Conservation (phyloP, 2,113 vertebrate species). For the Bujurquina vittata region DNA sequence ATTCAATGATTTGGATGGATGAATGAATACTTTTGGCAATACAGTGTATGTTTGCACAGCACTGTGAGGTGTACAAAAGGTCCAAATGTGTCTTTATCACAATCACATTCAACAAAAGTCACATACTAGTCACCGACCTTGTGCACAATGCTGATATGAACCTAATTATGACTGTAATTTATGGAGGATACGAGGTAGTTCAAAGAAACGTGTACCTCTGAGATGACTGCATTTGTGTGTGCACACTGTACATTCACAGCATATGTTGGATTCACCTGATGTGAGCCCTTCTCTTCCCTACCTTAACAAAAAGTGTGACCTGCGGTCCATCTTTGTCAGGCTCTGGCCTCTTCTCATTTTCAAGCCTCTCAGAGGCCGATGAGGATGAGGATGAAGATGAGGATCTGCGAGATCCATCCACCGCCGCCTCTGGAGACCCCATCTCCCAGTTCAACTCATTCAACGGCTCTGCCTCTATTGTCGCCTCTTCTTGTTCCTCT, state of each 20-base stretch:
- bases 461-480: background rate
- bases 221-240: background rate
- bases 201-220: background rate
- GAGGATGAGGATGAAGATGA: conserved; percentile 58
- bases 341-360: background rate
- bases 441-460: background rate
- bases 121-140: conserved; percentile 16
- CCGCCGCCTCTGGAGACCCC: background rate
- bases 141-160: conserved; percentile 15
- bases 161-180: background rate
- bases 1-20: no score
- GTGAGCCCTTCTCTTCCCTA: background rate
- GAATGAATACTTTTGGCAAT: no score
- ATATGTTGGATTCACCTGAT: background rate
- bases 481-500: conserved; percentile 7
- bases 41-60: background rate
- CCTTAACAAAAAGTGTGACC: conserved; percentile 54
- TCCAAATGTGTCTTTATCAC: background rate
- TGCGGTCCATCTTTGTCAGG: background rate
- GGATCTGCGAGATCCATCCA: conserved; percentile 37
- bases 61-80: background rate
- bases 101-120: background rate
- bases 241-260: background rate
- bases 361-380: conserved; percentile 30
- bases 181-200: background rate